Percentiles rank a stretch among this genome's conserved stretches.
phyloP scores from a whole-genome alignment of 2,888 invertebrate genomes.

The Rotaria socialis region DNA sequence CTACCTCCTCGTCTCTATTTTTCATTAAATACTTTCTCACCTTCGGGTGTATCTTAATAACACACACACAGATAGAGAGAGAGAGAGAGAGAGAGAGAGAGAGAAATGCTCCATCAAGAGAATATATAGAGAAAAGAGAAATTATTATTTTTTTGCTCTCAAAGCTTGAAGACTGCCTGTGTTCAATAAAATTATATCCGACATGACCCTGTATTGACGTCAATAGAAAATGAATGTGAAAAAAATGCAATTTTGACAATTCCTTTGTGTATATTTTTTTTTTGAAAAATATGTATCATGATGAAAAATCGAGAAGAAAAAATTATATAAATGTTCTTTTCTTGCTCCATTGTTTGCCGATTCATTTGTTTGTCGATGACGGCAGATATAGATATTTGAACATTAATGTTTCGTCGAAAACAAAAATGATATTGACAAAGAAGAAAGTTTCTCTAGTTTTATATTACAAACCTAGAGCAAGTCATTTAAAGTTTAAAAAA shows the following conservation, averaged over 20 bases:
- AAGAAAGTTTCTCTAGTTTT: too few species aligned
- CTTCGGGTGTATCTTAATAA: background rate
- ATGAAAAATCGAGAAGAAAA: background rate
- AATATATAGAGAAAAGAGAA: background rate
- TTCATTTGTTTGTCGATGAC: background rate
- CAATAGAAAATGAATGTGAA: background rate
- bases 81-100: background rate
- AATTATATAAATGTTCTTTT: background rate
- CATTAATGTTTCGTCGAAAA: too few species aligned
- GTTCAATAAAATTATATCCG: background rate
- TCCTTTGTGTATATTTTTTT: background rate
- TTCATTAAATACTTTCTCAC: background rate
- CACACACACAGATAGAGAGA: too few species aligned
- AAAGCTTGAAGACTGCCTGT: background rate
- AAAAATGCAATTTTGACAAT: background rate
- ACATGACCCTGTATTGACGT: background rate
- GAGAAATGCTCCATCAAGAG: background rate
- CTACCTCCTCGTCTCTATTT: background rate
- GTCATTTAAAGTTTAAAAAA: too few species aligned
- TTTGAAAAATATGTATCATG: background rate
- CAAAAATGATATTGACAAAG: too few species aligned
- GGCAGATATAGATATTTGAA: background rate
- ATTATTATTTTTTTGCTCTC: background rate
- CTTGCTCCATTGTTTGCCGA: background rate
- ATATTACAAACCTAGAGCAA: too few species aligned